A percentile compares a stretch with the other conserved stretches of the same genome.
phyloP scores from a whole-genome alignment of 92 coral and sea anemone species.

The Scolanthus callimorphus region DNA sequence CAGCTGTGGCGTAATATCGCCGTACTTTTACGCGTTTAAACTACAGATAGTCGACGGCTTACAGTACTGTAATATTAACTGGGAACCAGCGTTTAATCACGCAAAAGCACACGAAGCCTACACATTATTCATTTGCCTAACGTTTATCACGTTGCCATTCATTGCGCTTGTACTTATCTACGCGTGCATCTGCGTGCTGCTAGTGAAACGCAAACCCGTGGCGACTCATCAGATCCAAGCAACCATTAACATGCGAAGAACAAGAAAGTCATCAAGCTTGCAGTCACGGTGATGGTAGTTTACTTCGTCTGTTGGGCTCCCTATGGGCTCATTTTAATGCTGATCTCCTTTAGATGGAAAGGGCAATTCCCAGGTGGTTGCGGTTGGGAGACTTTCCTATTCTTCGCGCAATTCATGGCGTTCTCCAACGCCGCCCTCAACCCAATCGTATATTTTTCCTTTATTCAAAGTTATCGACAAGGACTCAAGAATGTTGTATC shows the following conservation, averaged over 20 bases:
- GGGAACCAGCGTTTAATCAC: slow-evolving; percentile 17
- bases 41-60: neutral
- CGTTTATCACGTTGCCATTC: slow-evolving; percentile 1
- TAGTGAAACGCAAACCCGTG: slow-evolving; percentile 11
- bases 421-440: no score
- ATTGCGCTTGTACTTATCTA: slow-evolving; percentile 9
- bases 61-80: neutral
- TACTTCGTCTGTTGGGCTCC: slow-evolving; percentile 13
- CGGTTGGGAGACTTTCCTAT: no score
- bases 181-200: neutral
- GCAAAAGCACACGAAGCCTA: slow-evolving; percentile 10
- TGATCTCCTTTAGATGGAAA: slow-evolving; percentile 7
- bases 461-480: no score
- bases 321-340: slow-evolving; percentile 3
- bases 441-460: no score
- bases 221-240: no score
- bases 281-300: slow-evolving; percentile 14
- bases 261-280: slow-evolving; percentile 7
- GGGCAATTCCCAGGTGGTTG: slow-evolving; percentile 1
- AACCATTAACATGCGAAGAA: slow-evolving; percentile 14
- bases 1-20: slow-evolving; percentile 19
- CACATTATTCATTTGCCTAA: neutral
- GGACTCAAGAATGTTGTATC: no score
- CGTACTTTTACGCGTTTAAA: slow-evolving; percentile 13
- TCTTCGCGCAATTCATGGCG: no score